Conservation (phyloP, 2,113 vertebrate genomes). For the Leucopternis melanops region DNA sequence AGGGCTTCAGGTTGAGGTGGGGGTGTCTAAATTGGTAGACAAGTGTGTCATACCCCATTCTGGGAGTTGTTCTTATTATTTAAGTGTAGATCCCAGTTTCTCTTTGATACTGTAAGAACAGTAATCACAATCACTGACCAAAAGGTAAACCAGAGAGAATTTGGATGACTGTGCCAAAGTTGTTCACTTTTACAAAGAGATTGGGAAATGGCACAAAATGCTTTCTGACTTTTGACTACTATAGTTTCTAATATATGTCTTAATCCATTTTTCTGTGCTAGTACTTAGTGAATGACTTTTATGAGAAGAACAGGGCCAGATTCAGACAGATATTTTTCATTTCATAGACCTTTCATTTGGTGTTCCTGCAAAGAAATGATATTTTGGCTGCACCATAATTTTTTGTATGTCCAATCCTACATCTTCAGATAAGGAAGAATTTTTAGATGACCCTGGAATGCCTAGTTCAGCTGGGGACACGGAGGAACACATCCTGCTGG, state of each 20-base stretch:
- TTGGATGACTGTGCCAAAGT: background rate
- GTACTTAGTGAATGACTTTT: background rate
- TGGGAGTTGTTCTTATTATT: background rate
- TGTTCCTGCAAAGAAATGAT: background rate
- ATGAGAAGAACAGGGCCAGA: background rate
- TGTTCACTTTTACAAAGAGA: background rate
- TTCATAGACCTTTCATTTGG: background rate
- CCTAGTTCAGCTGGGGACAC: background rate
- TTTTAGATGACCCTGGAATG: background rate
- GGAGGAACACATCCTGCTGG: background rate
- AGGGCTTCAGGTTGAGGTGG: background rate
- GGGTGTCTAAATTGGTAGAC: background rate
- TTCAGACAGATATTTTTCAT: background rate
- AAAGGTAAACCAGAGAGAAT: background rate
- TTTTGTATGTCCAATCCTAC: background rate
- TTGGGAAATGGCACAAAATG: background rate
- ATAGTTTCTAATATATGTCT: background rate
- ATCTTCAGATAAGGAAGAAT: background rate
- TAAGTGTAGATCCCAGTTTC: background rate
- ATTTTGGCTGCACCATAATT: background rate
- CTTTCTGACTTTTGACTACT: background rate
- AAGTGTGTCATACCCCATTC: background rate
- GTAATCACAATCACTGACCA: background rate
- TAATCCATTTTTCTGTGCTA: background rate
- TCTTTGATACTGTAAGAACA: background rate